Evolutionary conservation across 2,113 vertebrate species (phyloP).

Genomic region (Tichodroma muraria): DNA sequence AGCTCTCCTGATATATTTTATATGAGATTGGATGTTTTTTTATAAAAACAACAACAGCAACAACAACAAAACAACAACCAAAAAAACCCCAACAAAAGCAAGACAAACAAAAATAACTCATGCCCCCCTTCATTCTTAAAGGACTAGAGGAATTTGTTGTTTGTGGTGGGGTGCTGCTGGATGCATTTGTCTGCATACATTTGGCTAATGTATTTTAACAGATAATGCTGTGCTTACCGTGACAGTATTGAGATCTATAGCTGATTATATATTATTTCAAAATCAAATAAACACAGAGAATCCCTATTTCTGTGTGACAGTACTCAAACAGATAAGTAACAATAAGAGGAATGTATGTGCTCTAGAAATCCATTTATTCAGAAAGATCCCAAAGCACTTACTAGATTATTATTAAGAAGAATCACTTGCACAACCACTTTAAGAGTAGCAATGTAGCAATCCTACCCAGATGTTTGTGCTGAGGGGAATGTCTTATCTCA

Average conservation of each 20-base stretch:
- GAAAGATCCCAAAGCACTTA: conserved; percentile 10
- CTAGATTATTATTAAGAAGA: conserved; percentile 41
- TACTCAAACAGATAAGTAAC: conserved; percentile 35
- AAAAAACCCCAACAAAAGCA: neutral
- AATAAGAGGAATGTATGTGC: neutral
- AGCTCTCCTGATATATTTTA: neutral
- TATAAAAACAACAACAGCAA: neutral
- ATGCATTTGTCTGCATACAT: conserved; percentile 30
- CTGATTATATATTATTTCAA: conserved; percentile 61
- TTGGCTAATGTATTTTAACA: conserved; percentile 33
- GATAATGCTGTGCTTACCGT: neutral
- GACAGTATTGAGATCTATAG: conserved; percentile 52
- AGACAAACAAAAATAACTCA: neutral
- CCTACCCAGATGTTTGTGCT: neutral
- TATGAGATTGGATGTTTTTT: neutral
- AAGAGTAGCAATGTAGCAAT: neutral
- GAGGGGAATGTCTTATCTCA: neutral
- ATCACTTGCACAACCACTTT: conserved; percentile 1
- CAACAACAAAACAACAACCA: too few species aligned
- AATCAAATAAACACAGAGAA: conserved; percentile 57
- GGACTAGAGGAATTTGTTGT: neutral
- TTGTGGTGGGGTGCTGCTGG: conserved; percentile 11
- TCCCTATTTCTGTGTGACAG: conserved; percentile 47
- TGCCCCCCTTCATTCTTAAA: neutral
- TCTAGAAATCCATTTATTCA: conserved; percentile 21